phyloP scores from a whole-genome alignment of 2,888 invertebrate genomes.

The Ornithoptera priamus region DNA sequence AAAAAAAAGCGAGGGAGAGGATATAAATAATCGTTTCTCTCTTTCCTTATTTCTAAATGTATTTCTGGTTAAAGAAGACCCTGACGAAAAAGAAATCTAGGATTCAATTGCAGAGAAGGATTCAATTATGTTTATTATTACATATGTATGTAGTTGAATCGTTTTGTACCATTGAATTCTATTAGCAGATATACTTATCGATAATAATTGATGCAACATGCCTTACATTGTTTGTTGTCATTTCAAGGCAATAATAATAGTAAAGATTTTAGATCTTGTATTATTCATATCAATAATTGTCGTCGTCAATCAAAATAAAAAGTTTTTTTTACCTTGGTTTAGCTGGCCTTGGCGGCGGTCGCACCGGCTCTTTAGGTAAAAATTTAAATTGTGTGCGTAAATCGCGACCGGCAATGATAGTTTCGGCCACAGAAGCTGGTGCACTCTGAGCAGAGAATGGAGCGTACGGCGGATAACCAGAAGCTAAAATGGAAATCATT shows the following conservation, averaged over 20 bases:
- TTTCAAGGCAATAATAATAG: not conserved
- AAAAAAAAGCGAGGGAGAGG: too few relatives aligned
- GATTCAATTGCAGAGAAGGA: too few relatives aligned
- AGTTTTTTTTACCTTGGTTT: slow-evolving; percentile 51
- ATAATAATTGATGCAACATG: too few relatives aligned
- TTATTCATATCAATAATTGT: not conserved
- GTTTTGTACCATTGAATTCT: too few relatives aligned
- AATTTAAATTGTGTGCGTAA: slow-evolving; percentile 57
- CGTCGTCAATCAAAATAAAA: not conserved
- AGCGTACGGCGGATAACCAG: slow-evolving; percentile 60
- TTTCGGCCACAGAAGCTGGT: slow-evolving; percentile 64
- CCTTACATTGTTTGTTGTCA: too few relatives aligned
- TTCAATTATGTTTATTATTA: too few relatives aligned
- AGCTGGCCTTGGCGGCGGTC: slow-evolving; percentile 59
- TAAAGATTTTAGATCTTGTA: not conserved
- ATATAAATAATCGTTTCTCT: too few relatives aligned
- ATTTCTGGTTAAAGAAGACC: too few relatives aligned
- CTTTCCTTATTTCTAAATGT: too few relatives aligned
- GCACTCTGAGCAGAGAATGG: slow-evolving; percentile 53
- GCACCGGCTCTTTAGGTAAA: slow-evolving; percentile 43
- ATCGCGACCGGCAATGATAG: slow-evolving; percentile 61
- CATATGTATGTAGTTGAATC: too few relatives aligned
- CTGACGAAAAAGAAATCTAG: too few relatives aligned
- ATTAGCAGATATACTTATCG: too few relatives aligned
- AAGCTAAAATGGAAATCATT: not conserved